Conservation (phyloP, 2,113 vertebrate species). For the Mesocricetus auratus region DNA sequence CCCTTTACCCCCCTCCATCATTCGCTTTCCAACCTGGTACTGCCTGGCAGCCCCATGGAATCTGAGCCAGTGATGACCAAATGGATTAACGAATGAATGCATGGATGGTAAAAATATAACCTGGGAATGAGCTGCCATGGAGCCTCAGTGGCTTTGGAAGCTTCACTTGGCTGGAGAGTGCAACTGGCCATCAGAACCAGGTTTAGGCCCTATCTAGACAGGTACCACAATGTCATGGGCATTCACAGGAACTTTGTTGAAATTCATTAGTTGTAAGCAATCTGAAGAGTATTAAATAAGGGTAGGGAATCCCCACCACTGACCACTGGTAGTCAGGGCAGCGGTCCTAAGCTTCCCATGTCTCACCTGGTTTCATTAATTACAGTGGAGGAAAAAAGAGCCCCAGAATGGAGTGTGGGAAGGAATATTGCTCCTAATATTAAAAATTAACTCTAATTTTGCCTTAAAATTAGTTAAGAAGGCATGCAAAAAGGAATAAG, state of each 20-base stretch:
- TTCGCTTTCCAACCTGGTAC: neutral
- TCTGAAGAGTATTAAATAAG: neutral
- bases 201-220: neutral
- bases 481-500: neutral
- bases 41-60: neutral
- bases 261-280: neutral
- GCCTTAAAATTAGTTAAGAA: neutral
- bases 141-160: neutral
- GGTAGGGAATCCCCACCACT: neutral
- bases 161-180: rapidly evolving
- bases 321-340: neutral
- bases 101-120: neutral
- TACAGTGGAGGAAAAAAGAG: neutral
- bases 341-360: neutral
- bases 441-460: constrained; percentile 31
- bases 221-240: rapidly evolving
- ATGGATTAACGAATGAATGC: neutral
- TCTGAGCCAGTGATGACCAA: neutral
- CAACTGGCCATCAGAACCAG: neutral
- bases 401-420: neutral
- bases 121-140: neutral
- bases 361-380: neutral
- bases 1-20: neutral
- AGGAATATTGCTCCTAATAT: neutral
- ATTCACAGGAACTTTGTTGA: neutral